These are phyloP conservation scores for Polyergus mexicanus DNA, from an alignment of 1,140 invertebrate species.

Conservation along the genomic window DNA sequence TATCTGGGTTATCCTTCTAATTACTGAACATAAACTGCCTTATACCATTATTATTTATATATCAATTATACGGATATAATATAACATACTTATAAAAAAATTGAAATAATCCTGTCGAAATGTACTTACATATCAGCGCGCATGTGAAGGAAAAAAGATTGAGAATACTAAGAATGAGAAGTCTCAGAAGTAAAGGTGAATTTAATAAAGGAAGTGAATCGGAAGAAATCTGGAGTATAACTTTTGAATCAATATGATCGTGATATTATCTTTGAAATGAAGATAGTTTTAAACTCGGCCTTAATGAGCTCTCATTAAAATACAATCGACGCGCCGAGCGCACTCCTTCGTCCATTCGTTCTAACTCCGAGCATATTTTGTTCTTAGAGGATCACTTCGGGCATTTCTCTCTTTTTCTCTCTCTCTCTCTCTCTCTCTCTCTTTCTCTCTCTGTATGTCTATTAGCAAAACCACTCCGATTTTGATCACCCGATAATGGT, in stretches of 20 bases:
- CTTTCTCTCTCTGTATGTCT: neutral
- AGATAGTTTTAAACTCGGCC: constrained; percentile 42
- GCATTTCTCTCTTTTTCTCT: too few species aligned
- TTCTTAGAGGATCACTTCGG: neutral
- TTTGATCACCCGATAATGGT: constrained; percentile 64
- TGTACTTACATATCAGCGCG: neutral
- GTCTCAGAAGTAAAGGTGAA: constrained; percentile 41
- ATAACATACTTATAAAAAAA: neutral
- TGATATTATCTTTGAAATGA: constrained; percentile 68
- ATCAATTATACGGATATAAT: neutral
- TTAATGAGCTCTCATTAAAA: constrained; percentile 70
- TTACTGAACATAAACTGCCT: neutral
- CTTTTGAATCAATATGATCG: constrained; percentile 64
- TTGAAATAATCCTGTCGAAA: constrained; percentile 21
- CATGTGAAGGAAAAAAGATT: constrained; percentile 49
- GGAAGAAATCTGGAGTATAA: constrained; percentile 64
- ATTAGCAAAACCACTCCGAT: constrained; percentile 35
- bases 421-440: neutral
- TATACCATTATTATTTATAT: too few species aligned
- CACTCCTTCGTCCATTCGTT: constrained; percentile 1
- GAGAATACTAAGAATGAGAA: constrained; percentile 55
- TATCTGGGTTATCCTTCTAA: neutral
- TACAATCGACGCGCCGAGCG: constrained; percentile 54
- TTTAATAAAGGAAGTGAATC: constrained; percentile 62
- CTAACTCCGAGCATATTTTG: constrained; percentile 22